Evolutionary conservation across 2,797 vertebrate species (phyloP).

Genomic region (Phaenicophaeus curvirostris): DNA sequence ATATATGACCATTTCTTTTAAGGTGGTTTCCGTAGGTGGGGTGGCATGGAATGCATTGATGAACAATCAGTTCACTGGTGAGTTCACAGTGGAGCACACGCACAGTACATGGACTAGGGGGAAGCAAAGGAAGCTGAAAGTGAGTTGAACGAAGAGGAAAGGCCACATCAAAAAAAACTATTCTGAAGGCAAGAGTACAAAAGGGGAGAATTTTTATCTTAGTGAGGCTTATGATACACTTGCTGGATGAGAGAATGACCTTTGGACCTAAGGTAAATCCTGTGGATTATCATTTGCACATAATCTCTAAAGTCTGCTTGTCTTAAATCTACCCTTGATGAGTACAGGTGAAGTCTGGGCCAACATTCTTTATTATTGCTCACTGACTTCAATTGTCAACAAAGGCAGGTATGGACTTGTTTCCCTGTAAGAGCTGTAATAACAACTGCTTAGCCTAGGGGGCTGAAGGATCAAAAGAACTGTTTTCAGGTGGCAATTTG

Average conservation of each 20-base stretch:
- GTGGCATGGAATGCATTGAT: neutral
- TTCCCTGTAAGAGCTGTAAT: conserved; percentile 4
- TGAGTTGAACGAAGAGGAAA: neutral
- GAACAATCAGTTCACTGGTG: neutral
- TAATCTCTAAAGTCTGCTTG: neutral
- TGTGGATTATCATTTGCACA: neutral
- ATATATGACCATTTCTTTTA: neutral
- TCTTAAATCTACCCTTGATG: neutral
- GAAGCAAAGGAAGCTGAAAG: neutral
- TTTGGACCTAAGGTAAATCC: neutral
- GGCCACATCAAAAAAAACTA: neutral
- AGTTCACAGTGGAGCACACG: neutral
- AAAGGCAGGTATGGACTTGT: conserved; percentile 35
- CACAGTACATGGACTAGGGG: fast-evolving
- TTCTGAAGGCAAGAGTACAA: neutral
- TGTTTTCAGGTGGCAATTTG: conserved; percentile 29
- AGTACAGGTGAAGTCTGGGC: conserved; percentile 57
- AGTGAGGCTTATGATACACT: neutral
- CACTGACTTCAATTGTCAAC: conserved; percentile 47
- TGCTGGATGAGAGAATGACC: neutral
- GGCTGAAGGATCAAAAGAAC: conserved; percentile 56
- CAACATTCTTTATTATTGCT: conserved; percentile 48
- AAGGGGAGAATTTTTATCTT: neutral
- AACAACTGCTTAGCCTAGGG: conserved; percentile 49
- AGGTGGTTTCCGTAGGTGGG: neutral